A percentile compares a stretch with the other conserved stretches of the same genome.
Conservation (phyloP, 2,888 invertebrate genomes). For the Drosophila lutescens region DNA sequence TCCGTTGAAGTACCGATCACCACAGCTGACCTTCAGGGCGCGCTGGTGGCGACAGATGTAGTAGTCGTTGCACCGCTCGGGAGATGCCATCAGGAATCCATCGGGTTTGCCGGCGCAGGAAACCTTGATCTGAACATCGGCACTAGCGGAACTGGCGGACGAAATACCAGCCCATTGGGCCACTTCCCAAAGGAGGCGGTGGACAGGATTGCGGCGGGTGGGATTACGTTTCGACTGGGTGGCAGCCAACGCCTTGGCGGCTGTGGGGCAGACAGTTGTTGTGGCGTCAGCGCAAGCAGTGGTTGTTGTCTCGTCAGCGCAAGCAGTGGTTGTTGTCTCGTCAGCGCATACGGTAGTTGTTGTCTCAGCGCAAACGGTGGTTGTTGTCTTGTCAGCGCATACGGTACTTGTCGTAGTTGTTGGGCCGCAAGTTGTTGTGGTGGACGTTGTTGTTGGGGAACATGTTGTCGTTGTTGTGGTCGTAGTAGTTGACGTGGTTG, state of each 20-base stretch:
- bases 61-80: slow-evolving; percentile 69
- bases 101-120: slow-evolving; percentile 65
- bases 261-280: slow-evolving; percentile 9
- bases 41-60: slow-evolving; percentile 65
- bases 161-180: slow-evolving; percentile 1
- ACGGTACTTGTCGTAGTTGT: background rate
- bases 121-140: slow-evolving; percentile 22
- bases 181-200: slow-evolving; percentile 42
- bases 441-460: background rate
- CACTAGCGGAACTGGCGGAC: background rate
- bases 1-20: slow-evolving; percentile 69
- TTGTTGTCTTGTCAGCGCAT: slow-evolving; percentile 4
- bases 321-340: slow-evolving; percentile 2
- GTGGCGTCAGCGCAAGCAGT: slow-evolving; percentile 1
- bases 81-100: slow-evolving; percentile 68
- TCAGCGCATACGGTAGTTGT: background rate
- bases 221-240: slow-evolving; percentile 14
- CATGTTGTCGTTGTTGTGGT: background rate
- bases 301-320: slow-evolving; percentile 18
- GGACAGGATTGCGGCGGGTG: slow-evolving; percentile 31
- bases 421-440: slow-evolving; percentile 1
- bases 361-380: background rate
- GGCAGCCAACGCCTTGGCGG: slow-evolving; percentile 4
- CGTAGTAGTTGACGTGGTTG: background rate
- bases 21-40: slow-evolving; percentile 67